Conservation (phyloP, 2,888 invertebrate species). For the Drosophila neotestacea region DNA sequence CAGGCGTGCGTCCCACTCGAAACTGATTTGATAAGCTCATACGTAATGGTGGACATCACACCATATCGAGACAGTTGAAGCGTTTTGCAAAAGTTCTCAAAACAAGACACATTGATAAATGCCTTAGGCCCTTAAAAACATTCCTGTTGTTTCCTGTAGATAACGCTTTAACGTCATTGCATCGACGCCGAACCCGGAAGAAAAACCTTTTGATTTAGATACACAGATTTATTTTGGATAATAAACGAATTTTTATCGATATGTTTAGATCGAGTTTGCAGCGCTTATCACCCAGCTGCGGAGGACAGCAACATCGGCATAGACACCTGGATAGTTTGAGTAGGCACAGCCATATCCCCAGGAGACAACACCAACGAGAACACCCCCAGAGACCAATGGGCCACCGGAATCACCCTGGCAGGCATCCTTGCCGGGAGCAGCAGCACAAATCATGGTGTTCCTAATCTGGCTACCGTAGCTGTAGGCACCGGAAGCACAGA, state of each 20-base stretch:
- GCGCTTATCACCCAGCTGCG: conserved; percentile 54
- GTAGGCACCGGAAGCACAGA: conserved; percentile 85
- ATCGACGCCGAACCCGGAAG: not conserved
- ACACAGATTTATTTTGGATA: conserved; percentile 11
- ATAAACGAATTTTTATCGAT: not conserved
- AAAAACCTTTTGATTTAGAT: not conserved
- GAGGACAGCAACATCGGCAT: conserved; percentile 50
- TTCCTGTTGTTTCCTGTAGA: conserved; percentile 15
- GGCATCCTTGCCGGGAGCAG: conserved; percentile 62
- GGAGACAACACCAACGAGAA: conserved; percentile 52
- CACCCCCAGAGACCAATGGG: conserved; percentile 32
- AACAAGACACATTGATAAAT: conserved; percentile 8
- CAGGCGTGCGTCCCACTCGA: conserved; percentile 26
- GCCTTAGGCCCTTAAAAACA: not conserved
- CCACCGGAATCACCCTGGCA: conserved; percentile 44
- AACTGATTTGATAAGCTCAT: conserved; percentile 43
- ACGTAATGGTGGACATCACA: conserved; percentile 19
- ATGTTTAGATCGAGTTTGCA: conserved; percentile 38
- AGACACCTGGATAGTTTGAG: conserved; percentile 68
- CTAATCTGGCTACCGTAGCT: conserved; percentile 56
- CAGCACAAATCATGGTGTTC: conserved; percentile 72
- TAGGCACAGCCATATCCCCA: conserved; percentile 75
- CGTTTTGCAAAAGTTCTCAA: conserved; percentile 15
- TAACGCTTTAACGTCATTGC: conserved; percentile 12
- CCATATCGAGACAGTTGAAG: conserved; percentile 17